Base-by-base conservation (phyloP, 2,797 vertebrate species). In the Myripristis murdjan region DNA sequence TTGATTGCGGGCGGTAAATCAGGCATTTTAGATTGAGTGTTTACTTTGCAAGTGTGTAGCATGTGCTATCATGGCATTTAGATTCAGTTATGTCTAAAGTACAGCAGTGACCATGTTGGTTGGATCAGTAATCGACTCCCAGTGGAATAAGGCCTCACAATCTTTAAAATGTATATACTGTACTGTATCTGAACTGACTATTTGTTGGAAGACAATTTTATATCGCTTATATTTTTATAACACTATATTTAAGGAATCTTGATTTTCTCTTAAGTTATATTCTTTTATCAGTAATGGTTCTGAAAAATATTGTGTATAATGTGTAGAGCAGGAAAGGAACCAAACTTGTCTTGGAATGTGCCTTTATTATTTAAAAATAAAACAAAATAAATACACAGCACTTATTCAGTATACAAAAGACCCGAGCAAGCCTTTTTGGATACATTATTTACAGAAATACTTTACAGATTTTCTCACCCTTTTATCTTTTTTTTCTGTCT, bases 151-250 rank as follows among this genome's bases (percentile, higher is more conserved):
- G 5, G 6, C 23, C 23, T 33, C 24, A 28, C 14, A 22, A 2
- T 55, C 20, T 71, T 70, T 71, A 47, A 39, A 48, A 46, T 75
- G 54, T 68, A 67, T 28, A 76, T 51, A 56, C n/a, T 28, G 16
- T 73, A 44, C n/a, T 58, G 28, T 65, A 39, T 73, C 48, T 64
- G 20, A 49, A 9, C 20, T 71, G 31, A 70, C 11, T 52, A n/a
- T 64, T 59, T 58, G 47, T 64, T 55, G 46, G 12, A 63, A 63
- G 41, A 78, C 57, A 24, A 68, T 80, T 78, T 78, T 9, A 67
- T 75, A 64, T 35, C 35, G 62, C 78, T 54, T 82, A 63, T 88
- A 81, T 87, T 90, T 91, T 77, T 85, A 52, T 85, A 77, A 73
- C 60, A 77, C 55, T 55, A 76, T 84, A 84, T 88, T 83, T 84